Evolutionary conservation across 2,797 vertebrate species (phyloP).

Genomic region (Eupleurogrammus muticus): DNA sequence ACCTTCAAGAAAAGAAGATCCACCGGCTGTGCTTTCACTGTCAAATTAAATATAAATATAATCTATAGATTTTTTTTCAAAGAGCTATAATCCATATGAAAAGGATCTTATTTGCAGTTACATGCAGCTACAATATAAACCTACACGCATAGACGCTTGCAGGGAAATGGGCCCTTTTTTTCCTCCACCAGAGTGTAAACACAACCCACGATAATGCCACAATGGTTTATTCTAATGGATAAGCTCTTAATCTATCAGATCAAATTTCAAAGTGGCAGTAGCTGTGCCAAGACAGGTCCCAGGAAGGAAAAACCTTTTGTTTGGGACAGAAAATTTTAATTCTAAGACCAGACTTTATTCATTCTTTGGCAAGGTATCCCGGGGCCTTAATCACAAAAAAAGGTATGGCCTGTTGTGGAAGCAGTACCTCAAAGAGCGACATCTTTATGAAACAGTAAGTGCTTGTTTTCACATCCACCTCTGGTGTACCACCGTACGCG

Average conservation of each 20-base stretch:
- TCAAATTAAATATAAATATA: constrained; percentile 32
- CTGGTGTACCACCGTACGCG: constrained; percentile 53
- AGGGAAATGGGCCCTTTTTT: constrained; percentile 43
- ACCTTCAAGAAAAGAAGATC: constrained; percentile 56
- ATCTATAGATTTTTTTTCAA: not conserved
- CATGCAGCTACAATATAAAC: constrained; percentile 25
- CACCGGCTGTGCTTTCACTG: constrained; percentile 25
- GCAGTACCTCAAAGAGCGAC: constrained; percentile 59
- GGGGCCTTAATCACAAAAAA: constrained; percentile 37
- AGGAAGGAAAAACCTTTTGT: constrained; percentile 75
- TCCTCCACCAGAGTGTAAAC: constrained; percentile 50
- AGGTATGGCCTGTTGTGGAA: constrained; percentile 57
- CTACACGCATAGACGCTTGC: constrained; percentile 29
- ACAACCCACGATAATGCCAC: constrained; percentile 63
- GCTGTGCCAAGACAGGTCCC: constrained; percentile 76
- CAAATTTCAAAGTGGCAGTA: constrained; percentile 78
- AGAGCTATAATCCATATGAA: constrained; percentile 22
- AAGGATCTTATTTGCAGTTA: constrained; percentile 17
- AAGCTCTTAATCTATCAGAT: constrained; percentile 81
- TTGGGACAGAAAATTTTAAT: constrained; percentile 62
- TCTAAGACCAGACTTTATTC: constrained; percentile 68
- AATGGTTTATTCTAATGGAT: constrained; percentile 79
- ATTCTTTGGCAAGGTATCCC: constrained; percentile 10
- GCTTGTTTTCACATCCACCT: constrained; percentile 69
- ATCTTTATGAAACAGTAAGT: constrained; percentile 63